Percentiles rank a stretch among this genome's conserved stretches.
These are phyloP conservation scores for Drosophila athabasca DNA, from an alignment of 1,140 invertebrate genomes.

Conservation along the genomic window DNA sequence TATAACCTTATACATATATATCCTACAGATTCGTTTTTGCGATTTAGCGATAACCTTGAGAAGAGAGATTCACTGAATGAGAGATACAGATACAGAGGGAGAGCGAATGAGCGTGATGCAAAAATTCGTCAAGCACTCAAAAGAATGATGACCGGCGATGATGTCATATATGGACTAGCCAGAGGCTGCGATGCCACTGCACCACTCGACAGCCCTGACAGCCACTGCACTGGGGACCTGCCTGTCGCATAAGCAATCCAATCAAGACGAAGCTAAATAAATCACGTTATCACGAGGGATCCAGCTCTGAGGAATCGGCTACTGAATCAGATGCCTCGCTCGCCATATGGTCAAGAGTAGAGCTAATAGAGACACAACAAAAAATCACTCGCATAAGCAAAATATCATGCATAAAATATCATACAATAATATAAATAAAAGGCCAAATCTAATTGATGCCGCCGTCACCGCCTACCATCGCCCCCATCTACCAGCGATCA, in stretches of 20 bases:
- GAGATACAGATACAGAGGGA: slow-evolving; percentile 21
- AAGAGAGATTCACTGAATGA: slow-evolving; percentile 64
- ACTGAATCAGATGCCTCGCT: slow-evolving; percentile 7
- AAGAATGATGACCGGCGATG: slow-evolving; percentile 57
- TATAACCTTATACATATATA: slow-evolving; percentile 1
- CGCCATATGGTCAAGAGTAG: slow-evolving; percentile 65
- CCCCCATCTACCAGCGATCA: slow-evolving; percentile 35
- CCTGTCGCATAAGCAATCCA: slow-evolving; percentile 37
- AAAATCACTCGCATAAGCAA: slow-evolving; percentile 61
- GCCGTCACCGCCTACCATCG: slow-evolving; percentile 20
- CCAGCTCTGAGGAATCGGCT: slow-evolving; percentile 8
- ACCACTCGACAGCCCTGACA: slow-evolving; percentile 19
- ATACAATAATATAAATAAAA: slow-evolving; percentile 68
- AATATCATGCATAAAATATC: slow-evolving; percentile 51
- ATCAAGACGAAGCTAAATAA: slow-evolving; percentile 39
- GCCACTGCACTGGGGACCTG: slow-evolving; percentile 39
- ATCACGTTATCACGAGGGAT: slow-evolving; percentile 37
- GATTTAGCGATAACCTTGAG: slow-evolving; percentile 76
- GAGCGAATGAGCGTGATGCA: slow-evolving; percentile 55
- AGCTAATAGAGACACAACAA: slow-evolving; percentile 37
- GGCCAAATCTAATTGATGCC: slow-evolving; percentile 72
- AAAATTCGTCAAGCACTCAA: slow-evolving; percentile 50
- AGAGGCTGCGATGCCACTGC: not conserved
- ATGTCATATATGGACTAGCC: slow-evolving; percentile 45
- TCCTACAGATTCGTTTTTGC: slow-evolving; percentile 32